phyloP scores from a whole-genome alignment of 92 coral and sea anemone genomes.

The Palythoa grandis region DNA sequence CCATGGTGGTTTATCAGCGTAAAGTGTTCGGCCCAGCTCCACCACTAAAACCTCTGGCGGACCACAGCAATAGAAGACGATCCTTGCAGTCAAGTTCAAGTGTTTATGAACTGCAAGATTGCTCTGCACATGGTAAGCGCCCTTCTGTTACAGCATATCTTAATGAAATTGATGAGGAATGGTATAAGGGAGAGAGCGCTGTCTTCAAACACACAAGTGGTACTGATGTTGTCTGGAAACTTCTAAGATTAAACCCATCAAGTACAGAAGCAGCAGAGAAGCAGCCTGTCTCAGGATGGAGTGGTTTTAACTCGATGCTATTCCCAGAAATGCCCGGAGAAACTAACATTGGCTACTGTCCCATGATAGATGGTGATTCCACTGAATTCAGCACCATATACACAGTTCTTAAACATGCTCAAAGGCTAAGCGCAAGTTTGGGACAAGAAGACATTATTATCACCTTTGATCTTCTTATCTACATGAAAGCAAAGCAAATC shows the following conservation, averaged over 20 bases:
- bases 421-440: conserved; percentile 29
- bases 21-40: conserved; percentile 52
- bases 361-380: conserved; percentile 64
- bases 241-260: conserved; percentile 49
- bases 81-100: conserved; percentile 11
- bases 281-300: conserved; percentile 71
- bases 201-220: conserved; percentile 12
- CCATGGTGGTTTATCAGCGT: conserved; percentile 53
- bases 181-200: conserved; percentile 8
- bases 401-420: conserved; percentile 59
- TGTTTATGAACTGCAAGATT: neutral
- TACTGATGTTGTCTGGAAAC: conserved; percentile 38
- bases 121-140: conserved; percentile 7
- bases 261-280: conserved; percentile 14
- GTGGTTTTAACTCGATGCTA: conserved; percentile 49
- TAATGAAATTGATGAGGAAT: neutral
- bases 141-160: conserved; percentile 1
- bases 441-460: conserved; percentile 61
- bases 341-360: conserved; percentile 55
- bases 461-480: conserved; percentile 63
- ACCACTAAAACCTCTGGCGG: conserved; percentile 27
- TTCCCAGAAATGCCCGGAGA: conserved; percentile 28
- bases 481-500: conserved; percentile 65
- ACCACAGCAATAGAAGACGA: conserved; percentile 28
- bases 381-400: conserved; percentile 61